phyloP scores from a whole-genome alignment of 2,888 invertebrate species.

The Agonum fuliginosum region DNA sequence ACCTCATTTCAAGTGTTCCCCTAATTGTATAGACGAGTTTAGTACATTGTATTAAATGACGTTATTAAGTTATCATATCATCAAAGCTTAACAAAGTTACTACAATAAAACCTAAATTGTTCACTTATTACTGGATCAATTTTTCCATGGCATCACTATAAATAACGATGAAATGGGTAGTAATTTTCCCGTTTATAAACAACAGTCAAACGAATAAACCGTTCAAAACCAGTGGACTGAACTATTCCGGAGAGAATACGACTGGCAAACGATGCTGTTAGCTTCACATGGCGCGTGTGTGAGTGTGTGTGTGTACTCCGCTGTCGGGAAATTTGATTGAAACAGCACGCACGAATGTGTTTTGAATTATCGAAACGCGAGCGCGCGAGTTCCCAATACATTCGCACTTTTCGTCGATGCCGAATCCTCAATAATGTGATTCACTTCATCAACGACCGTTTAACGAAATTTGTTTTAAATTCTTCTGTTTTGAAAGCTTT shows the following conservation, averaged over 20 bases:
- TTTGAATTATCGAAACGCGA: constrained; percentile 40
- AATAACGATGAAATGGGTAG: constrained; percentile 4
- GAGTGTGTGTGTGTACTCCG: background rate
- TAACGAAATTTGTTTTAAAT: background rate
- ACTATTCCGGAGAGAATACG: constrained; percentile 26
- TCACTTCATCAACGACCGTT: background rate
- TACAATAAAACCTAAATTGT: background rate
- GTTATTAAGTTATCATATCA: no score
- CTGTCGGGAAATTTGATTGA: constrained; percentile 47
- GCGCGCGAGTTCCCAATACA: background rate
- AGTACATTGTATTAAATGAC: no score
- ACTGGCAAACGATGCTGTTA: constrained; percentile 39
- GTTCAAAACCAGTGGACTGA: constrained; percentile 27
- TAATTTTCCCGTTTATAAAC: constrained; percentile 27
- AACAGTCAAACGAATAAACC: background rate
- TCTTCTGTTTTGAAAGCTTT: background rate
- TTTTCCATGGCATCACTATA: background rate
- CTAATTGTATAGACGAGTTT: no score
- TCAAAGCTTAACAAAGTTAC: no score
- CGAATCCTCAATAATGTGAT: background rate
- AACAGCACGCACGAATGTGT: constrained; percentile 48
- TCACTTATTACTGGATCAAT: background rate
- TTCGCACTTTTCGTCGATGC: background rate
- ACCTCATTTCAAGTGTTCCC: no score
- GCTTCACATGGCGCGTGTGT: constrained; percentile 8